These are phyloP conservation scores for Schrankia costaestrigalis DNA, from an alignment of 2,888 invertebrate genomes.

Conservation along the genomic window DNA sequence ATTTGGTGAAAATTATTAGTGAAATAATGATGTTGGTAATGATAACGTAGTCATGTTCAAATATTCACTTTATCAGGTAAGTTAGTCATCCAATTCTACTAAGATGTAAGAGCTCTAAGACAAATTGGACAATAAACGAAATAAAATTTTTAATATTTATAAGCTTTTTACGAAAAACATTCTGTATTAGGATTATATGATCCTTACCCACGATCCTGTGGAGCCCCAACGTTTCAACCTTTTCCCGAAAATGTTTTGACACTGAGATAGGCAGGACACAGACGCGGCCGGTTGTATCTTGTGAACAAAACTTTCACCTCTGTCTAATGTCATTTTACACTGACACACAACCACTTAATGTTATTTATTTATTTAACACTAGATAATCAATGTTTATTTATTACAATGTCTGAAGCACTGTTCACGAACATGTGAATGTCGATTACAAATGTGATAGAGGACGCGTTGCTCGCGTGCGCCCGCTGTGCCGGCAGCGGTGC, in stretches of 20 bases:
- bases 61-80: too few species aligned
- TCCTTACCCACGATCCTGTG: conserved; percentile 87
- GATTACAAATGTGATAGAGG: conserved; percentile 6
- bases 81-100: too few species aligned
- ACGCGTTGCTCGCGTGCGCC: conserved; percentile 46
- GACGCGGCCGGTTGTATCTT: conserved; percentile 76
- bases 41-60: too few species aligned
- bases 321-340: conserved; percentile 74
- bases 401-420: conserved; percentile 9
- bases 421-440: conserved; percentile 16
- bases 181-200: neutral
- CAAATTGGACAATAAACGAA: too few species aligned
- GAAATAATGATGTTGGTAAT: too few species aligned
- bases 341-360: conserved; percentile 27
- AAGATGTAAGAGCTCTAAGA: too few species aligned
- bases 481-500: conserved; percentile 48
- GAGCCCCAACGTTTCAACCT: conserved; percentile 86
- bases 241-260: conserved; percentile 84
- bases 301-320: conserved; percentile 68
- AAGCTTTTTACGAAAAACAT: too few species aligned
- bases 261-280: conserved; percentile 78
- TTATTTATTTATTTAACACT: conserved; percentile 16
- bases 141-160: too few species aligned
- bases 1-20: too few species aligned
- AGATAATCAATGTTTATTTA: neutral